Evolutionary conservation across 1,140 invertebrate species (phyloP).

Genomic region (Heliconius congener): DNA sequence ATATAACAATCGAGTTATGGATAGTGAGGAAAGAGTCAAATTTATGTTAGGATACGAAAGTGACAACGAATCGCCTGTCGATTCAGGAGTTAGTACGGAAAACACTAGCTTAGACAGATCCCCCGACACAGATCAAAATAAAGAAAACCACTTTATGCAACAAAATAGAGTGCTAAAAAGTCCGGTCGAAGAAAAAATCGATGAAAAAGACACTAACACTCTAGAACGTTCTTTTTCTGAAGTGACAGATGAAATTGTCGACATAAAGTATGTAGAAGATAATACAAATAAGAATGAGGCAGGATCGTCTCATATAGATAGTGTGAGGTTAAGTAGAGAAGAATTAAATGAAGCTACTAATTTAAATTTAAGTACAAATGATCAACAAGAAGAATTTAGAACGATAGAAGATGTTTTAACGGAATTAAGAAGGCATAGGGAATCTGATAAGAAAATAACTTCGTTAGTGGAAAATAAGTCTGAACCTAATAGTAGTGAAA

Average conservation of each 20-base stretch:
- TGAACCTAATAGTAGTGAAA: conserved; percentile 48
- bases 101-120: conserved; percentile 86
- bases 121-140: conserved; percentile 80
- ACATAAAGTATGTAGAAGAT: conserved; percentile 66
- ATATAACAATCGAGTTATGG: conserved; percentile 58
- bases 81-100: conserved; percentile 88
- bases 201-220: conserved; percentile 57
- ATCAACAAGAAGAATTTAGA: conserved; percentile 53
- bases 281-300: conserved; percentile 71
- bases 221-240: conserved; percentile 70
- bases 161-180: conserved; percentile 73
- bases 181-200: conserved; percentile 49
- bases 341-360: conserved; percentile 44
- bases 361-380: conserved; percentile 48
- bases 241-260: conserved; percentile 61
- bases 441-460: conserved; percentile 54
- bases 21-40: conserved; percentile 77
- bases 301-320: conserved; percentile 62
- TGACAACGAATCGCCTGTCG: conserved; percentile 82
- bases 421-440: conserved; percentile 61
- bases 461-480: conserved; percentile 53
- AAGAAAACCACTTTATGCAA: conserved; percentile 70
- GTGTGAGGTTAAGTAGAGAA: conserved; percentile 59
- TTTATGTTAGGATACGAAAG: conserved; percentile 78
- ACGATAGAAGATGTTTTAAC: conserved; percentile 65